Evolutionary conservation across 2,888 invertebrate species (phyloP).

Genomic region (Eumerus sabulonum): DNA sequence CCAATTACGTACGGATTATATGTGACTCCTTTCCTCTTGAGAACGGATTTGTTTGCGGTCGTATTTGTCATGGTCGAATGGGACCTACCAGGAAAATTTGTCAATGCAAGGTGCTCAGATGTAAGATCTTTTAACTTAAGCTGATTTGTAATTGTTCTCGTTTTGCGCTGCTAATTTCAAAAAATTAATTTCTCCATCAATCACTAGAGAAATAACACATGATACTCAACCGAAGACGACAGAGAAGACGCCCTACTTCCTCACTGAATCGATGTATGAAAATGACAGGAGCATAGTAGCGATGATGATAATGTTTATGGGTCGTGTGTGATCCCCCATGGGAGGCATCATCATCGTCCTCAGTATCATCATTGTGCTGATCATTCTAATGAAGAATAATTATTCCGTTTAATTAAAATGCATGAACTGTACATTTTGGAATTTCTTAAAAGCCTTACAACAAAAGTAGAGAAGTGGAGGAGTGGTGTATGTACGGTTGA

Average conservation of each 20-base stretch:
- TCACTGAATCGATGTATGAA: too few relatives aligned
- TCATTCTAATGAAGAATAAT: constrained; percentile 56
- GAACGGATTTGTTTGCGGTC: constrained; percentile 4
- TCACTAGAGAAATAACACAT: constrained; percentile 45
- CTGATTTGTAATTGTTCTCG: too few relatives aligned
- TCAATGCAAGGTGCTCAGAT: too few relatives aligned
- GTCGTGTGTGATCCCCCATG: constrained; percentile 25
- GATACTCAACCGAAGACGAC: constrained; percentile 33
- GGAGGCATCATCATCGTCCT: constrained; percentile 3
- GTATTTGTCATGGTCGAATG: too few relatives aligned
- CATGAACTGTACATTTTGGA: constrained; percentile 54
- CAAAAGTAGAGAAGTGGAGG: not conserved
- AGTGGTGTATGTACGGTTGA: not conserved
- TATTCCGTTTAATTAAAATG: constrained; percentile 61
- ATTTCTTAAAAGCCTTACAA: not conserved
- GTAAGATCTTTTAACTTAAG: too few relatives aligned
- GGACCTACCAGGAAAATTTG: too few relatives aligned
- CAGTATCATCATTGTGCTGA: constrained; percentile 11
- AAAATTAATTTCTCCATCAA: constrained; percentile 38
- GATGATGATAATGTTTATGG: constrained; percentile 15
- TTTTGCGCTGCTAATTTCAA: too few relatives aligned
- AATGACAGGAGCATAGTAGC: constrained; percentile 6
- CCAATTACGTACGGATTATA: constrained; percentile 44
- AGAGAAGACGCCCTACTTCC: too few relatives aligned
- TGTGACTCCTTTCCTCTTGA: constrained; percentile 15